Evolutionary conservation across 2,113 vertebrate genomes (phyloP).

Genomic region (Ginglymostoma cirratum): DNA sequence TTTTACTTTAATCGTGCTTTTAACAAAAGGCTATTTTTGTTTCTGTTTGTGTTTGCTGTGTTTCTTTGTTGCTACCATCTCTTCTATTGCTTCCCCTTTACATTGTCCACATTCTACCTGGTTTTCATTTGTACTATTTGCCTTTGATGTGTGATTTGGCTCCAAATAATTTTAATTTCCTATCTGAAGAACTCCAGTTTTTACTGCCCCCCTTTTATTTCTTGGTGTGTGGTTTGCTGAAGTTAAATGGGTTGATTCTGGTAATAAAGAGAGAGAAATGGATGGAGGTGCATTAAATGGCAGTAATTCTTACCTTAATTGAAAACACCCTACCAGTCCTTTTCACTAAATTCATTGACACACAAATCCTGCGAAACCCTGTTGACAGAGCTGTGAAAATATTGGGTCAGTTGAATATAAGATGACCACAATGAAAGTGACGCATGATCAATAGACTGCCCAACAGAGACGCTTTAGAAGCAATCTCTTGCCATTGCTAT

Average conservation of each 20-base stretch:
- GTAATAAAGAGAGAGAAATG: background rate
- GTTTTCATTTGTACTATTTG: background rate
- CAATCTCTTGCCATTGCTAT: background rate
- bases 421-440: background rate
- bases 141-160: background rate
- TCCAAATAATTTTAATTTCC: background rate
- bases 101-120: no score
- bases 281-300: background rate
- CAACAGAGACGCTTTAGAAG: background rate
- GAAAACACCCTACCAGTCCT: background rate
- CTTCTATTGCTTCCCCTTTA: background rate
- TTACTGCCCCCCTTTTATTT: background rate
- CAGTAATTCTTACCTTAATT: background rate
- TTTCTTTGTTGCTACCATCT: background rate
- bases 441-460: no score
- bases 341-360: background rate
- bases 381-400: background rate
- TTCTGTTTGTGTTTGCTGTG: background rate
- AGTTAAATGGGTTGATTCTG: background rate
- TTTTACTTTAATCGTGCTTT: background rate
- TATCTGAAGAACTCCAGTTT: background rate
- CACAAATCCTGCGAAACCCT: background rate
- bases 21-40: background rate
- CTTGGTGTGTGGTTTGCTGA: background rate
- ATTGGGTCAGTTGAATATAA: background rate